phyloP scores from a whole-genome alignment of 2,113 vertebrate species.

The Turdus rufiventris region DNA sequence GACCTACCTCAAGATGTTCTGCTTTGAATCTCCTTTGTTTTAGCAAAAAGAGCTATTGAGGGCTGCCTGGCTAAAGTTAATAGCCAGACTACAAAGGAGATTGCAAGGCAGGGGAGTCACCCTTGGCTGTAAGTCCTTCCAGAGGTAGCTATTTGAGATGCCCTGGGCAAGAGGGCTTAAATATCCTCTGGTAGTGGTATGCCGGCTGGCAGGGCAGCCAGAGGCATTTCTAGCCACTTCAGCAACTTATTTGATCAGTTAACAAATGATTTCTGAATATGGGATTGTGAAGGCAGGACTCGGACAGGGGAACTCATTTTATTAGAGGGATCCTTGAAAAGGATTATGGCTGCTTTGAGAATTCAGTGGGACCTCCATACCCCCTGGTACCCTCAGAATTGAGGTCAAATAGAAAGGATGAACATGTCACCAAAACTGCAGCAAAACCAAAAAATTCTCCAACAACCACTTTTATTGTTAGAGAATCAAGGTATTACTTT shows the following conservation, averaged over 20 bases:
- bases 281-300: neutral
- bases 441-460: neutral
- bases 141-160: neutral
- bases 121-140: neutral
- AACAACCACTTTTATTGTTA: neutral
- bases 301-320: neutral
- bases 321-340: neutral
- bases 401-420: neutral
- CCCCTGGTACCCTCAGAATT: neutral
- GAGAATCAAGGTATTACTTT: neutral
- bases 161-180: neutral
- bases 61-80: neutral
- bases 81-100: neutral
- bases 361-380: neutral
- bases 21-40: neutral
- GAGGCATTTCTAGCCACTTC: neutral
- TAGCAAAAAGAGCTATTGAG: neutral
- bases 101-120: neutral
- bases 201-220: neutral
- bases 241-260: neutral
- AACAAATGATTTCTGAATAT: neutral
- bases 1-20: neutral
- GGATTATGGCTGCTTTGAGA: neutral
- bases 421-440: accelerated
- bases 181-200: neutral